Conservation (phyloP, 2,888 invertebrate species). For the Drosophila infuscata region DNA sequence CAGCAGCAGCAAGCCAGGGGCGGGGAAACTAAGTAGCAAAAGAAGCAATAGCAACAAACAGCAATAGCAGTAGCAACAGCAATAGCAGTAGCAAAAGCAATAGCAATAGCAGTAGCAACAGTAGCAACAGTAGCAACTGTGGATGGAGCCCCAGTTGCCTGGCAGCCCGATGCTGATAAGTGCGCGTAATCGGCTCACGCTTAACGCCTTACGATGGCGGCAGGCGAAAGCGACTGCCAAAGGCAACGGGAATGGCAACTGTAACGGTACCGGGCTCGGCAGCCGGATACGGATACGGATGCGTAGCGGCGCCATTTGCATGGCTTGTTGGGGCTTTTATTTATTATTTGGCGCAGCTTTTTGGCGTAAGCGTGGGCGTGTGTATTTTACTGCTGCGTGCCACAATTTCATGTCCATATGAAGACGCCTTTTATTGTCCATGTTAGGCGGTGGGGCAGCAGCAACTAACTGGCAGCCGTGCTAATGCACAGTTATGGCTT, state of each 20-base stretch:
- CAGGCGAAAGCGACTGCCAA: slow-evolving; percentile 17
- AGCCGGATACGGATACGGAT: slow-evolving; percentile 63
- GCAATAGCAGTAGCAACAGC: not conserved
- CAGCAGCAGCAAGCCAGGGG: slow-evolving; percentile 11
- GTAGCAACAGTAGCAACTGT: not conserved
- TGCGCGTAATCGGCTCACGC: slow-evolving; percentile 76
- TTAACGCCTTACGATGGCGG: slow-evolving; percentile 60
- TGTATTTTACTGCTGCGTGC: slow-evolving; percentile 64
- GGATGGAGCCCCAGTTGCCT: slow-evolving; percentile 31
- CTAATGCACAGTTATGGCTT: slow-evolving; percentile 64
- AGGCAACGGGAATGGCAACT: slow-evolving; percentile 10
- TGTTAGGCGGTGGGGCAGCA: not conserved
- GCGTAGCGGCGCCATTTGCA: slow-evolving; percentile 61
- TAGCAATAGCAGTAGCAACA: slow-evolving; percentile 8
- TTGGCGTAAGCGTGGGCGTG: slow-evolving; percentile 25
- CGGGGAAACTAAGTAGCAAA: slow-evolving; percentile 45
- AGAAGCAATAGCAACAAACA: slow-evolving; percentile 31
- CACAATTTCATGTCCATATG: slow-evolving; percentile 68
- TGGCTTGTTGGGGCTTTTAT: slow-evolving; percentile 61
- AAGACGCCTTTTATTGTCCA: slow-evolving; percentile 62
- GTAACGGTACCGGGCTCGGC: slow-evolving; percentile 1
- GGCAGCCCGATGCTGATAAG: slow-evolving; percentile 63
- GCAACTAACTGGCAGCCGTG: slow-evolving; percentile 42
- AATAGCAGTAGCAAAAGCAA: slow-evolving; percentile 11
- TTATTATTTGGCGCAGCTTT: slow-evolving; percentile 60